Evolutionary conservation across 1,140 invertebrate species (phyloP), one percentile per base, ranked within the genome.

Genomic region (Paralvinella palmiformis): DNA sequence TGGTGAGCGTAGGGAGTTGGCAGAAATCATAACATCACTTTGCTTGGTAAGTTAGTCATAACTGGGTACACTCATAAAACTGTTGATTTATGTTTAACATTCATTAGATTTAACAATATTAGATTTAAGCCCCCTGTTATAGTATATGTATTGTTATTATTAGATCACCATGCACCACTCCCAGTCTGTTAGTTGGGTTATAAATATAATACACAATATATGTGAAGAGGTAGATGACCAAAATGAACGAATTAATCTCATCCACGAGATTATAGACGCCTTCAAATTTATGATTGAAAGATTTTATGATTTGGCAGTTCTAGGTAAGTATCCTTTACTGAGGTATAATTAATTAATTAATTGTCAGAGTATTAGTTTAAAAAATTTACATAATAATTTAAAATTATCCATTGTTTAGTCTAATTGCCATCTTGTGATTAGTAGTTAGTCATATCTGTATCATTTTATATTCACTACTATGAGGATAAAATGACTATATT

Each of bases 241-340:
- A 1, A 74, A 72, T 44, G 73, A 75, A 33, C 68, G 71, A 61
- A 64, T 72, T 7, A 58, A 63, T 27, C 76, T 76, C 63, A 67
- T 78, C 41, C 72, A 73, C 55, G 70, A 69, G 55, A 70, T 79
- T 24, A 71, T 74, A 61, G 74, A 78, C 56, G 76, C 73, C 67
- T 79, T 79, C 68, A 73, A 71, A 56, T 76, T 77, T 55, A 67
- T 75, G 4, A 72, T 78, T n/a, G 59, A 78, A 5, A 76, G 78
- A 55, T 62, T 77, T 27, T 75, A 78, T 69, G 76, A 78, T 59
- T 78, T 76, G 65, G 70, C 63, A 55, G 72, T 73, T 29, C 63
- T 69, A 69, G 72, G 76, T 75, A 66, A 58, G 56, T 62, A 15
- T 5, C 35, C 13, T 20, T 1, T 48, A 15, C 29, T 35, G 22